A percentile compares a stretch with the other conserved stretches of the same genome.
Conservation (phyloP, 1,140 invertebrate species). For the Lerema accius region DNA sequence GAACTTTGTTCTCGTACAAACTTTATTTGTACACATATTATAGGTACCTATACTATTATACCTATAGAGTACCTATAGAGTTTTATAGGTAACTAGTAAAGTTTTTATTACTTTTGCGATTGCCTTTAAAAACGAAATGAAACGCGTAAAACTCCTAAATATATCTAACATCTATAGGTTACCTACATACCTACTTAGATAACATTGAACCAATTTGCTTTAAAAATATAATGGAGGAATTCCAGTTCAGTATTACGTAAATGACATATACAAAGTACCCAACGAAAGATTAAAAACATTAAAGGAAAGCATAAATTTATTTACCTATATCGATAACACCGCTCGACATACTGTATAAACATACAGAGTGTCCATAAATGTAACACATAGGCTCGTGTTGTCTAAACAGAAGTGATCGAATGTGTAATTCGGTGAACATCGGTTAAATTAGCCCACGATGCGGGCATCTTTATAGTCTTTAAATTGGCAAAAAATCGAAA, state of each 20-base stretch:
- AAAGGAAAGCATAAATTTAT: constrained; percentile 17
- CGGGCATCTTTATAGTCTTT: constrained; percentile 80
- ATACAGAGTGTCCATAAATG: constrained; percentile 18
- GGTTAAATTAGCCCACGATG: constrained; percentile 79
- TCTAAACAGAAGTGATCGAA: constrained; percentile 64
- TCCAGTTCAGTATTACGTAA: constrained; percentile 16
- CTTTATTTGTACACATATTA: too few species aligned
- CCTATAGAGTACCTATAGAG: too few species aligned
- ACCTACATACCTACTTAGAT: too few species aligned
- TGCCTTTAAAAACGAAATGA: too few species aligned
- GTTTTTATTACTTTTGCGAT: too few species aligned
- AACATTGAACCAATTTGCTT: constrained; percentile 15
- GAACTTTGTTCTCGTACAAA: too few species aligned
- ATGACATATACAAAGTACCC: constrained; percentile 18
- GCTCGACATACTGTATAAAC: neutral
- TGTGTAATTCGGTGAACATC: constrained; percentile 76
- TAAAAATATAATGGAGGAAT: constrained; percentile 11
- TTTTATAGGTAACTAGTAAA: too few species aligned
- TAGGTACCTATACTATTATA: too few species aligned
- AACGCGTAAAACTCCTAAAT: too few species aligned
- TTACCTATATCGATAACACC: constrained; percentile 15
- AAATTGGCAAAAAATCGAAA: constrained; percentile 82
- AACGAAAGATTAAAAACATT: constrained; percentile 28
- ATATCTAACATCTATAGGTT: too few species aligned
- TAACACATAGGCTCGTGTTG: constrained; percentile 36